Conservation (phyloP, 2,797 vertebrate genomes). For the Falco berigora region DNA sequence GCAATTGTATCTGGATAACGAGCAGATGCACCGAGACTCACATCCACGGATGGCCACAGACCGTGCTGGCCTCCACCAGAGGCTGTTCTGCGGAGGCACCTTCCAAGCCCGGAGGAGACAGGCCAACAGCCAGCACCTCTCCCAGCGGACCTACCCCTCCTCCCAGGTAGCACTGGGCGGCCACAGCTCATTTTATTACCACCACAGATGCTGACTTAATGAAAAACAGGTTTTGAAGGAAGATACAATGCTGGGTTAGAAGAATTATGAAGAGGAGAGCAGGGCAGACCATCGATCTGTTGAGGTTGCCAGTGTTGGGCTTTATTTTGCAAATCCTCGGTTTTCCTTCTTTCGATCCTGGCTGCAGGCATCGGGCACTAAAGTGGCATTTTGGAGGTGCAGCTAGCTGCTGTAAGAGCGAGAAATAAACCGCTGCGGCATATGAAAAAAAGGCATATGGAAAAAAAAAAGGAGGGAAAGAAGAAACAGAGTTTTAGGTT, state of each 20-base stretch:
- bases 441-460: neutral
- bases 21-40: neutral
- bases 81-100: neutral
- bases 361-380: neutral
- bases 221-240: neutral
- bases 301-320: neutral
- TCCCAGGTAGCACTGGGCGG: neutral
- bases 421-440: neutral
- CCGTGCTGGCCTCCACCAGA: neutral
- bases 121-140: neutral
- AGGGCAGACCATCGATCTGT: neutral
- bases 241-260: neutral
- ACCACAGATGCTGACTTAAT: neutral
- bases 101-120: neutral
- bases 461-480: neutral
- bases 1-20: neutral
- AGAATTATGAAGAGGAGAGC: neutral
- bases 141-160: neutral
- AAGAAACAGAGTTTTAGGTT: neutral
- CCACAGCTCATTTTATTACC: neutral
- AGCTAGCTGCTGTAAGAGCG: rapidly evolving
- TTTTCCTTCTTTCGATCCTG: neutral
- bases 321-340: neutral
- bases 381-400: neutral
- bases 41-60: neutral